phyloP scores from a whole-genome alignment of 2,888 invertebrate species.

The Morpho achilles region DNA sequence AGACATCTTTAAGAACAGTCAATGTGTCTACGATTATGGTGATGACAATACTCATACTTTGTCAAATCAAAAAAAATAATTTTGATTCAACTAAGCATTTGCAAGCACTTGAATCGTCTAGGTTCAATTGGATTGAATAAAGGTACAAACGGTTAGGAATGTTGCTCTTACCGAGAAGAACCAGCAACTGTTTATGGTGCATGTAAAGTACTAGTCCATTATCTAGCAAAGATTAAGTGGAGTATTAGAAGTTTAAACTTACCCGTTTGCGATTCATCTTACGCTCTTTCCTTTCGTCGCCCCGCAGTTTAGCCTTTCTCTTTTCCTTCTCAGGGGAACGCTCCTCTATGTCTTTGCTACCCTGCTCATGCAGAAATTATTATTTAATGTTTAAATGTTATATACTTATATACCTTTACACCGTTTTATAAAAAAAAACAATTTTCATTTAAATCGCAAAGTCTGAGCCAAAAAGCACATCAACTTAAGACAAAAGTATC shows the following conservation, averaged over 20 bases:
- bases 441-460: slow-evolving; percentile 3
- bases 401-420: slow-evolving; percentile 6
- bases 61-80: no score
- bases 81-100: no score
- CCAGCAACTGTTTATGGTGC: no score
- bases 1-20: no score
- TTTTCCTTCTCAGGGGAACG: slow-evolving; percentile 85
- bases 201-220: no score
- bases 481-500: slow-evolving; percentile 42
- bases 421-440: background rate
- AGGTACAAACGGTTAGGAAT: no score
- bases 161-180: no score
- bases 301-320: slow-evolving; percentile 80
- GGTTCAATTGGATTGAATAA: no score
- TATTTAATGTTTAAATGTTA: slow-evolving; percentile 23
- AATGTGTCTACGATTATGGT: no score
- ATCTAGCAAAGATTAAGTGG: no score
- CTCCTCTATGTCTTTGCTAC: slow-evolving; percentile 79
- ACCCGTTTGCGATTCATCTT: slow-evolving; percentile 90
- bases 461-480: slow-evolving; percentile 52
- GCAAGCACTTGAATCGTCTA: no score
- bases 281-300: slow-evolving; percentile 84
- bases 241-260: slow-evolving; percentile 37
- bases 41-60: no score
- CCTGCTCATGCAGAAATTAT: slow-evolving; percentile 66